Evolutionary conservation across 2,888 invertebrate species (phyloP), one percentile per base, ranked within the genome.

Genomic region (Bellardia pandia): DNA sequence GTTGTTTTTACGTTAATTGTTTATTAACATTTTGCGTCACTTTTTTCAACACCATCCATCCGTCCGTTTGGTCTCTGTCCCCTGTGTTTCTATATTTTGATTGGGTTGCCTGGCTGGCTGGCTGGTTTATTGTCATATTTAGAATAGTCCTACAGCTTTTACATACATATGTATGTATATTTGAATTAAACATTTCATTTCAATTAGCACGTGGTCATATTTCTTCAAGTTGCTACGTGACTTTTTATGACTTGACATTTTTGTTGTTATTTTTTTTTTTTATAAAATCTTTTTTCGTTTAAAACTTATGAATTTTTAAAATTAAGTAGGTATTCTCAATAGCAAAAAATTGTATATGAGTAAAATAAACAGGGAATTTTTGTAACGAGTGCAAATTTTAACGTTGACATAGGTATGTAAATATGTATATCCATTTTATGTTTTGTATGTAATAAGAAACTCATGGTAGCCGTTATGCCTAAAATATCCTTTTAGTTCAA

Each of bases 161-260:
- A n/a, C n/a, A n/a, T n/a, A n/a, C n/a, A n/a, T n/a, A n/a, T n/a
- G n/a, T n/a, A n/a, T 45, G n/a, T 62, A 48, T 42, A 37, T 42
- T 62, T 48, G n/a, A 48, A 62, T n/a, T 45, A 45, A 45, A 30
- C 5, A 37, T 37, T 37, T 37, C 37, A 45, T 75, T 60, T 74
- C 42, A 33, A 45, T 60, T 74, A 60, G 45, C 58, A 74, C 74
- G 74, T 74, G 58, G 42, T 74, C 13, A 16, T 66, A 42, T 45
- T 13, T 56, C 23, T 60, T 14, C 13, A 23, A 45, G 74, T 74
- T 74, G 74, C 74, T 74, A 74, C 74, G 60, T 74, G 74, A 60
- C 33, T 60, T 45, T 33, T 30, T 33, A 45, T 71, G 2, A 16
- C n/a, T 48, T 74, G 60, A 60, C 74, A 60, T 71, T 53, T 53